Base-by-base conservation (phyloP, 2,113 vertebrate genomes). In the Acrocephalus arundinaceus region DNA sequence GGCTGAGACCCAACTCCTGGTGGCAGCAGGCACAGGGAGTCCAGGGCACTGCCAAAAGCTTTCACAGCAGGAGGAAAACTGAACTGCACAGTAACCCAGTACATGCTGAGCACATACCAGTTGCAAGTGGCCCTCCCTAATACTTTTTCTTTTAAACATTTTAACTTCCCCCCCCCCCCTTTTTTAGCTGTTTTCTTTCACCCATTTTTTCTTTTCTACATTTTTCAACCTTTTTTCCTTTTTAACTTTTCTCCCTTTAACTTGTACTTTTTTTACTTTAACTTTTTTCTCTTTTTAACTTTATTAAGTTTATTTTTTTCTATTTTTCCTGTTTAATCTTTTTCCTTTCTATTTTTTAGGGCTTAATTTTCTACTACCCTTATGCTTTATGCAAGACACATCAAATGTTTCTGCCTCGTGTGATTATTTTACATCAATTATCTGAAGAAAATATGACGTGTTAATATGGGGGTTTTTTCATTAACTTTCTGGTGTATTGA, bases 1-100 rank as follows among this genome's bases (percentile, higher is more conserved):
- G 0, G 43, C 58, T n/a, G n/a, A 54, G 1, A 6, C 13, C 18
- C 0, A 0, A 8, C 35, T 35, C 15, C 0, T 2, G 35, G 24
- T 72, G 35, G 35, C 62, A 13, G 35, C 62, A 13, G 57, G 72
- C 57, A n/a, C 55, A 51, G 45, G 68, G 74, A 17, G 15, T 8
- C 39, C 41, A n/a, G 33, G n/a, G 65, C 54, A n/a, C 58, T 52
- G 59, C 15, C 68, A 24, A 27, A 89, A 91, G 24, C 7, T n/a
- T 58, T 17, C 45, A 16, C 41, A 72, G 19, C 22, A 54, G 37
- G 33, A 48, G n/a, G 30, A 48, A 74, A 73, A 23, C 15, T n/a
- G 61, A 52, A 52, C 24, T 15, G 51, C 5, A 11, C 28, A 63
- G 33, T 37, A 61, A 57, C 21, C 30, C 3, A 4, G 16, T 17